Evolutionary conservation across 2,888 invertebrate species (phyloP), one percentile per base, ranked within the genome.

Genomic region (Trissolcus brochymenae): DNA sequence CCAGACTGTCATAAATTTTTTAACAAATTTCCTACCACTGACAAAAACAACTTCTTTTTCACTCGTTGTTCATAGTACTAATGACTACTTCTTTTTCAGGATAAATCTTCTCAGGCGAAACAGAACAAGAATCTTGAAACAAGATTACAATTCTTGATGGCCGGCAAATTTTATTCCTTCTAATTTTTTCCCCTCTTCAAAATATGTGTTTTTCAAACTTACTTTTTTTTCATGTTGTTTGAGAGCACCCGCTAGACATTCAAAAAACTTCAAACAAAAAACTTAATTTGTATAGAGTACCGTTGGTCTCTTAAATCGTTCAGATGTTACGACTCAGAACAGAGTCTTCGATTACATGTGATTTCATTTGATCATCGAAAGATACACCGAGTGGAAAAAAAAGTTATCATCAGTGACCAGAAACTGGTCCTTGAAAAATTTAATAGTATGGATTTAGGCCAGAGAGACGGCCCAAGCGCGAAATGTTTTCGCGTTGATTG

Each of bases 391-490:
- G 55, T 54, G 41, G 40, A 73, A 60, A 62, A 11, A 14, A 14
- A 43, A 43, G 11, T 41, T 25, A 25, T 25, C 4, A 25, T 25
- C 7, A 41, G 16, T 1, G 9, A 62, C 57, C 41, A 77, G 78
- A 70, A 78, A 71, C 78, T 80, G 70, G 78, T 78, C 66, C 61
- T 55, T 35, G 11, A 35, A 35, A 11, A 59, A 73, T 68, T 67
- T 76, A 78, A 76, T 67, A 70, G 53, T 70, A 78, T 76, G 78
- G 73, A 80, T 80, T 74, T 76, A 76, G 78, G 76, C 61, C 76
- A 68, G 14, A 54, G 40, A 17, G 55, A 55, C 70, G 46, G 70
- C 66, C 25, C 25, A 35, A 64, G 66, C 66, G 35, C 35, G 29
- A 64, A 71, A 67, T 70, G 68, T 66, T 72, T 73, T 78, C 64